These are phyloP conservation scores for Raja brachyura DNA, from an alignment of 2,113 vertebrate species.

Conservation along the genomic window DNA sequence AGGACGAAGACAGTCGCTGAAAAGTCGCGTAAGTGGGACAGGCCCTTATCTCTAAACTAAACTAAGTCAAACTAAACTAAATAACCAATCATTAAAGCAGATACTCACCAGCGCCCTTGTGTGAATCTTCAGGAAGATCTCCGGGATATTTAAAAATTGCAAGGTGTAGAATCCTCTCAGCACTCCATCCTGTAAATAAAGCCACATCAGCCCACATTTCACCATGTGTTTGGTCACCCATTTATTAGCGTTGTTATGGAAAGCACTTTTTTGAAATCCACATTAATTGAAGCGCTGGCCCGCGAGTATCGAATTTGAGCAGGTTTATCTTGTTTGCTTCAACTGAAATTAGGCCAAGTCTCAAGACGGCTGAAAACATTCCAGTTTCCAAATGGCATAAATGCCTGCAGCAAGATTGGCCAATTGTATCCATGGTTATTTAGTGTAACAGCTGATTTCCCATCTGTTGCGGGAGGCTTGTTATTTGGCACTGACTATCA, in stretches of 20 bases:
- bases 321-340: conserved; percentile 19
- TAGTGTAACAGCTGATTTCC: conserved; percentile 11
- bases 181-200: not conserved
- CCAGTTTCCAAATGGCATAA: conserved; percentile 26
- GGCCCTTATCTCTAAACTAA: too few relatives aligned
- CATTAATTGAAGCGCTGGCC: not conserved
- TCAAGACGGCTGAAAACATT: conserved; percentile 8
- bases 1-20: too few relatives aligned
- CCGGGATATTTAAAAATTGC: not conserved
- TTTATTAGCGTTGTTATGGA: not conserved
- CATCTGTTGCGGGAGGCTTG: conserved; percentile 8
- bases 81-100: too few relatives aligned
- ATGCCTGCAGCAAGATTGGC: conserved; percentile 21
- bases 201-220: not conserved
- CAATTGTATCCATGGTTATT: conserved; percentile 31
- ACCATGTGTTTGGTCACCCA: not conserved
- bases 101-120: too few relatives aligned
- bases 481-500: not conserved
- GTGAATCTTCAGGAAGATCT: not conserved
- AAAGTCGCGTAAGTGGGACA: too few relatives aligned
- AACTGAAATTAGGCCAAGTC: conserved; percentile 26
- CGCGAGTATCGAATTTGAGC: not conserved
- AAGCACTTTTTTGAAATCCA: conserved; percentile 9
- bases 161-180: not conserved
- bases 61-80: too few relatives aligned